Conservation (phyloP, 1,140 invertebrate genomes). For the Leptoteleia sp. region DNA sequence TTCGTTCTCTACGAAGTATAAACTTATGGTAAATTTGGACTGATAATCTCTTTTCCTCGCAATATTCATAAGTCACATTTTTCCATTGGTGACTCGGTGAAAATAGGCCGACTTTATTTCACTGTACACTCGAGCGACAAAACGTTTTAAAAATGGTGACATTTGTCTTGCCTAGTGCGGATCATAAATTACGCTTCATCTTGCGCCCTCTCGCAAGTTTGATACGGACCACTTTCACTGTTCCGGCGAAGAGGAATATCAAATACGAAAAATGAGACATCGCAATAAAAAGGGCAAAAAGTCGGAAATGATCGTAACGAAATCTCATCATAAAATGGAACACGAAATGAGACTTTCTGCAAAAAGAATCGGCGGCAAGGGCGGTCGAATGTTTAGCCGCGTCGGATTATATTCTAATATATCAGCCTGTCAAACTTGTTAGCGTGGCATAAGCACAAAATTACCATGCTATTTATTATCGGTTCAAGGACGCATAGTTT, state of each 20-base stretch:
- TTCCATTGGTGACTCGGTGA: no score
- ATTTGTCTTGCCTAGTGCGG: not conserved
- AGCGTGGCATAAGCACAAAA: not conserved
- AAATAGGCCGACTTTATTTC: not conserved
- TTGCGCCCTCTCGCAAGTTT: slow-evolving; percentile 7
- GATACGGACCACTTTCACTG: slow-evolving; percentile 33
- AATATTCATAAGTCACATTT: no score
- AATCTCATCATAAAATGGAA: slow-evolving; percentile 35
- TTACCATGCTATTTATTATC: slow-evolving; percentile 11
- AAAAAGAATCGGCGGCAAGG: no score
- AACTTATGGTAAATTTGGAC: no score
- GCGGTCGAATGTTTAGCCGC: no score
- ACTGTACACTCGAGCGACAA: not conserved
- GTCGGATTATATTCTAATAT: not conserved
- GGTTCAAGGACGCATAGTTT: slow-evolving; percentile 2
- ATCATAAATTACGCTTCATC: slow-evolving; percentile 24
- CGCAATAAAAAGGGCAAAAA: slow-evolving; percentile 29
- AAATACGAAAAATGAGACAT: slow-evolving; percentile 50
- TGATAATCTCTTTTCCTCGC: no score
- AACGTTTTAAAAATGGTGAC: slow-evolving; percentile 12
- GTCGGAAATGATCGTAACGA: slow-evolving; percentile 25
- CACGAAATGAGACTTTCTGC: slow-evolving; percentile 22
- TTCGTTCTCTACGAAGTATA: no score
- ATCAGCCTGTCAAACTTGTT: not conserved
- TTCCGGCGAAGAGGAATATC: slow-evolving; percentile 31